These are phyloP conservation scores for Peromyscus leucopus DNA, from an alignment of 2,113 vertebrate species.

Conservation along the genomic window DNA sequence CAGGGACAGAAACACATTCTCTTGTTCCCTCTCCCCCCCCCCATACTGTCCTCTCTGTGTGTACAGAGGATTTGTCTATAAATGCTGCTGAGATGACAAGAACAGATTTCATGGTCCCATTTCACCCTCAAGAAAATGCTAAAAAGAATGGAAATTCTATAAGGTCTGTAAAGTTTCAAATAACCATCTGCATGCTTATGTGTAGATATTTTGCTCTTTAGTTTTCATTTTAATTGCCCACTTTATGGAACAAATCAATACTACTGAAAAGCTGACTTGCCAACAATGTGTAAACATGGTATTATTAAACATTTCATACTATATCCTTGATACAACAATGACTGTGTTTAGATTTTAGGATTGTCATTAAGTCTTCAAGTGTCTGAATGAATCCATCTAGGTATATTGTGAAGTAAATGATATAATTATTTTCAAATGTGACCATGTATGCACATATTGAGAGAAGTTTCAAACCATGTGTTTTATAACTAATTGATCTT, in stretches of 20 bases:
- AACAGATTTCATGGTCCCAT: slow-evolving; percentile 9
- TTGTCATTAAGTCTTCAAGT: slow-evolving; percentile 39
- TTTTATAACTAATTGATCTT: slow-evolving; percentile 55
- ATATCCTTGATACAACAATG: background rate
- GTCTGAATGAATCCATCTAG: background rate
- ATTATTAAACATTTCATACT: background rate
- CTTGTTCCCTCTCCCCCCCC: background rate
- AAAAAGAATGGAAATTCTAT: background rate
- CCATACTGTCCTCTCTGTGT: background rate
- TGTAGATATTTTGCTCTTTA: background rate
- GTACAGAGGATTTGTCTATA: background rate
- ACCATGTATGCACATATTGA: background rate
- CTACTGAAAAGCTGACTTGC: background rate
- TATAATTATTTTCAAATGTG: background rate
- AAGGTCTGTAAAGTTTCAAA: background rate
- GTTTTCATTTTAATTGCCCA: slow-evolving; percentile 57
- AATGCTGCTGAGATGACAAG: background rate
- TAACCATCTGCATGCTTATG: background rate
- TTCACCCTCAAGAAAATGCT: background rate
- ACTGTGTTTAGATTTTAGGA: background rate
- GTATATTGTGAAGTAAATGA: background rate
- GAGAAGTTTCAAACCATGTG: background rate
- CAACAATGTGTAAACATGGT: background rate
- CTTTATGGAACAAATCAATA: slow-evolving; percentile 52
- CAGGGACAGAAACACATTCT: background rate